Base-by-base conservation (phyloP, 2,797 vertebrate species). In the Okamejei kenojei region DNA sequence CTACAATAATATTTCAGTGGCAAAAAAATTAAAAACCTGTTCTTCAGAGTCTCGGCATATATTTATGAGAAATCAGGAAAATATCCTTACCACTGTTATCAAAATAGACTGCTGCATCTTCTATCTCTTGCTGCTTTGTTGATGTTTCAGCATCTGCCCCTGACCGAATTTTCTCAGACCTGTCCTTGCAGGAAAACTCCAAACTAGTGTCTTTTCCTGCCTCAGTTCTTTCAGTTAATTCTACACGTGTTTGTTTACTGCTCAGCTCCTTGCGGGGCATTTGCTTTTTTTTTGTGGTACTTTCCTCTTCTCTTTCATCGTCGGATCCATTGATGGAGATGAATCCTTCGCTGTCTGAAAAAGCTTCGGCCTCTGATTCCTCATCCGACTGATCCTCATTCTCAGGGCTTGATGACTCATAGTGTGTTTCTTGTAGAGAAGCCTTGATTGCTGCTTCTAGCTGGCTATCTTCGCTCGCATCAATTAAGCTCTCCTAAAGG, bases 391-490 rank as follows among this genome's bases (percentile, higher is more conserved):
- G 97, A 93, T 97, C 98, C 93, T 98, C 97, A 0, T 97, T 97
- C 93, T 97, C 96, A 81, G 97, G 96, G 15, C 97, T 97, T 0
- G 96, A 95, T 84, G 99, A 99, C 94, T 99, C 98, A 45, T 99
- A 99, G 95, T 99, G 98, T 0, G 98, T 99, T 96, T 99, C 99
- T 95, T 99, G 98, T 84, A 99, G 96, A 0, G 99, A 99, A 93
- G 99, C 99, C 94, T 97, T 97, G 95, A 99, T 99, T 9, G 99
- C 99, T 82, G 99, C 99, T 96, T 99, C 99, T 95, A 99, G 95
- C 96, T 99, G 99, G 96, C 99, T 99, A 96, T 99, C 99, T 96
- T 99, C 99, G 93, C 99, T 99, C 94, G 99, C 99, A 93, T 99
- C 99, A 93, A 99, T 99, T 94, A 99, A 97, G 94, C 98, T 99